These are phyloP conservation scores for Antigone vipio DNA, from an alignment of 2,113 vertebrate species.

Conservation along the genomic window DNA sequence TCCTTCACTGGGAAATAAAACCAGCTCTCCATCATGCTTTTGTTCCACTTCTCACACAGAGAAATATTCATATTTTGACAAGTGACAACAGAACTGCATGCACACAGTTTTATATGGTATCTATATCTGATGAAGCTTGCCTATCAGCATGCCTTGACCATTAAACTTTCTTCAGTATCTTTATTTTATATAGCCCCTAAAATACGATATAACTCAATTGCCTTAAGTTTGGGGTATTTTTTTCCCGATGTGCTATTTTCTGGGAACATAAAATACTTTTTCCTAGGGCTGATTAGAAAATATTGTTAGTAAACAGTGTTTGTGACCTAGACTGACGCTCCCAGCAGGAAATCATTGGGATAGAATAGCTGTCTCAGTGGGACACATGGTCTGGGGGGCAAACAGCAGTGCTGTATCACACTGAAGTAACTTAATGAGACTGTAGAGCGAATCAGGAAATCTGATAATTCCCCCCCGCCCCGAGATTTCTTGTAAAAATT, in stretches of 20 bases:
- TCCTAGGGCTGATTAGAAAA: neutral
- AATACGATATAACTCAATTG: neutral
- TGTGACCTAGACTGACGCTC: neutral
- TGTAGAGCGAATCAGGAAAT: neutral
- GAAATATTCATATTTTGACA: rapidly evolving
- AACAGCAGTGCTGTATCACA: neutral
- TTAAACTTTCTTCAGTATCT: neutral
- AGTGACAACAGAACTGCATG: neutral
- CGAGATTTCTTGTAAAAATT: neutral
- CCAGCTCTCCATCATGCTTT: rapidly evolving
- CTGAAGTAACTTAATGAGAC: neutral
- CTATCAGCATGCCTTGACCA: neutral
- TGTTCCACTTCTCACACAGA: neutral
- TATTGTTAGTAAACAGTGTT: neutral
- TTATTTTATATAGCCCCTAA: neutral
- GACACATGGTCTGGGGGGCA: neutral
- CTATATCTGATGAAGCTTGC: neutral
- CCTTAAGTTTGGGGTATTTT: neutral
- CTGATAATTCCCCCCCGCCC: neutral
- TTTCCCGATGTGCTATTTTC: neutral
- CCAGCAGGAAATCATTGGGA: neutral
- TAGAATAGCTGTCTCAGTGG: neutral
- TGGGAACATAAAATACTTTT: neutral
- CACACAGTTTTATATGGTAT: rapidly evolving
- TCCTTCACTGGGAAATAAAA: neutral